Evolutionary conservation across 2,888 invertebrate genomes (phyloP), one percentile per base, ranked within the genome.

Genomic region (Zele albiditarsus): DNA sequence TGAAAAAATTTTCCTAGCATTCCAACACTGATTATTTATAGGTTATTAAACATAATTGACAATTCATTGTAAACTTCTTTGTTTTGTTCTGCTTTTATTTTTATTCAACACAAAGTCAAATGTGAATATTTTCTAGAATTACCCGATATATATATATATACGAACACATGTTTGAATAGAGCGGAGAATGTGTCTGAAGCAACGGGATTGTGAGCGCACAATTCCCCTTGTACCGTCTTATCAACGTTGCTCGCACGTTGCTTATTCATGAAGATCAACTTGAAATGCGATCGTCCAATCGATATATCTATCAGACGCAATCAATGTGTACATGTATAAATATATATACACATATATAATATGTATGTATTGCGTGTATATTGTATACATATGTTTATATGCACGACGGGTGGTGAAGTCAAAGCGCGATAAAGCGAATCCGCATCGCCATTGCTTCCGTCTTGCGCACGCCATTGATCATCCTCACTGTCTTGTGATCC

Each of bases 261-360:
- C n/a, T 46, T 71, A 71, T 71, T 71, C 71, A 71, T 71, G 71
- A 71, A 71, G 71, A 71, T 71, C 62, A 46, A 25, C 20, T 2
- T 20, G 49, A 20, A 62, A 42, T 42, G 23, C 31, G 70, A 70
- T 57, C 33, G 31, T 33, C 5, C 58, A 38, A 28, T 58, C 23
- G 69, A 69, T 69, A 68, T 33, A 68, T 57, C 58, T 58, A 69
- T 69, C 69, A 58, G 23, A 53, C 68, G 20, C 33, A 53, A 57
- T 68, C 68, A 38, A 23, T 67, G 53, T 60, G 25, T 23, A 58
- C 14, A 12, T 58, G 10, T 20, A 20, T 23, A 14, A 0, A 58
- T 23, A 25, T 16, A 27, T 5, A 27, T 28, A 6, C n/a, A 28
- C 10, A 6, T 53, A 20, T n/a, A 14, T n/a, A n/a, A 33, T 33